Conservation (phyloP, 2,888 invertebrate species). For the Subacronicta megacephala region DNA sequence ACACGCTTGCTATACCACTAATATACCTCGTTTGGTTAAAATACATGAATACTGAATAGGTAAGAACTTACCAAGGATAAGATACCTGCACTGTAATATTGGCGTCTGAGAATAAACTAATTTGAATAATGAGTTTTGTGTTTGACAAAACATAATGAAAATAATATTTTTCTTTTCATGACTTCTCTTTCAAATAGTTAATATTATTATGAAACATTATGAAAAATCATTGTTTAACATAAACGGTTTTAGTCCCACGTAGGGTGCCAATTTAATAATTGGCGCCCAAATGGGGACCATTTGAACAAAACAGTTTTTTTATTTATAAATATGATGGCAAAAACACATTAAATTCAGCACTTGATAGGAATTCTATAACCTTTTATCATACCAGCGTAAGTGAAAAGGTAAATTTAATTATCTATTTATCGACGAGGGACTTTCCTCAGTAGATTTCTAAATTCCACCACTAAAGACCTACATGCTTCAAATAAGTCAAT, state of each 20-base stretch:
- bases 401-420: not conserved
- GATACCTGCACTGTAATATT: too few species aligned
- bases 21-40: not conserved
- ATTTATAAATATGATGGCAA: not conserved
- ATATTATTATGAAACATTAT: too few species aligned
- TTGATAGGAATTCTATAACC: not conserved
- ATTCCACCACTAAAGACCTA: slow-evolving; percentile 12
- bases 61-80: not conserved
- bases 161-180: too few species aligned
- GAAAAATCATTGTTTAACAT: too few species aligned
- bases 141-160: too few species aligned
- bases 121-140: too few species aligned
- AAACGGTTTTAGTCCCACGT: not conserved
- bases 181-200: too few species aligned
- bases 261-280: not conserved
- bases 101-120: too few species aligned
- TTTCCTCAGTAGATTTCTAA: slow-evolving; percentile 8
- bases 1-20: too few species aligned
- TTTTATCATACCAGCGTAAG: not conserved
- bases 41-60: not conserved
- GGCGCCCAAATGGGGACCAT: slow-evolving; percentile 1
- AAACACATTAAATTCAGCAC: not conserved
- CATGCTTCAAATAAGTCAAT: slow-evolving; percentile 52
- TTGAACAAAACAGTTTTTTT: not conserved
- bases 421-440: not conserved